Evolutionary conservation across 1,140 invertebrate genomes (phyloP), one percentile per base, ranked within the genome.

Genomic region (Gryllus bimaculatus): DNA sequence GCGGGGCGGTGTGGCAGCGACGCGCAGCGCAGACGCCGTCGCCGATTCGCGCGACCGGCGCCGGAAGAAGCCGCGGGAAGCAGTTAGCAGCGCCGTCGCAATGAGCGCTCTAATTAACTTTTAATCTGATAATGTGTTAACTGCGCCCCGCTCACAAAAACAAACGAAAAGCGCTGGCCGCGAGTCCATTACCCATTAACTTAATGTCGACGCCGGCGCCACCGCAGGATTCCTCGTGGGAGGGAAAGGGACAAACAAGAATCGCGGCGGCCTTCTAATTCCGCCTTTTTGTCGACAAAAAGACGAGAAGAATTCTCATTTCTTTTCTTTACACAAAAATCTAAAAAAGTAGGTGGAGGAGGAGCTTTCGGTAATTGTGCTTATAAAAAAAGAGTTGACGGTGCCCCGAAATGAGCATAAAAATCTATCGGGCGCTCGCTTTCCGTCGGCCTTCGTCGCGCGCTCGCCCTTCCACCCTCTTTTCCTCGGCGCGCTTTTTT

Each of bases 81-180:
- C 54, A 66, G 54, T 66, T 66, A 66, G 54, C 54, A 18, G 54
- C 18, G 54, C 54, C 54, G 54, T 66, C 54, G 54, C 54, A 66
- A 66, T 66, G 54, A 66, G 54, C 18, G 54, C 54, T 66, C 54
- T 66, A 66, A 66, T 66, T 66, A 66, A 66, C 54, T 66, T 66
- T 66, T 66, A 66, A 66, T 66, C 54, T 66, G 54, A 66, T 66
- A 66, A 66, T 66, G 54, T 66, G 54, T 66, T 66, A 66, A 66
- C 54, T 66, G 54, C 54, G 18, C 54, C 26, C 54, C 18, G 54
- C 54, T 3, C 10, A 66, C 54, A 66, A 66, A 66, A 66, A 66
- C 54, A 66, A 66, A 66, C 54, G 54, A 66, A 18, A 66, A 66
- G 54, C 54, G 54, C 54, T 66, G 54, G 54, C 54, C 54, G 54